Percentiles rank a stretch among this genome's conserved stretches.
Evolutionary conservation across 2,797 vertebrate genomes (phyloP).

Genomic region (Tolypeutes matacus): DNA sequence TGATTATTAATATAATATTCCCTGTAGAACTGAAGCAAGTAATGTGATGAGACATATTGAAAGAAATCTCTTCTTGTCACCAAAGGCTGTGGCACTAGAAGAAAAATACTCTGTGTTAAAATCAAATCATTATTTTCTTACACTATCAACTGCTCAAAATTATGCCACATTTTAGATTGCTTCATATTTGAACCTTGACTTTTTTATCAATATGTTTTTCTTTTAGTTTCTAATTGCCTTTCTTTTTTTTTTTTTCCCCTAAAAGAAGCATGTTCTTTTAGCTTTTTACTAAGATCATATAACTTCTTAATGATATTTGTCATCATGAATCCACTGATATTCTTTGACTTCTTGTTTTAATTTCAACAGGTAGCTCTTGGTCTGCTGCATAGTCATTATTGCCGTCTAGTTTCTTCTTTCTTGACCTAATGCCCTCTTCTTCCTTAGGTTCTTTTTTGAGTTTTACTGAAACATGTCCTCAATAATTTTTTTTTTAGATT

Average conservation of each 20-base stretch:
- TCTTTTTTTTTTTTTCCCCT: background rate
- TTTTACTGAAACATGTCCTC: background rate
- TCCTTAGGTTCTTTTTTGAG: background rate
- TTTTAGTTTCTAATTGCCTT: constrained; percentile 1
- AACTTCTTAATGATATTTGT: background rate
- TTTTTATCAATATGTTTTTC: background rate
- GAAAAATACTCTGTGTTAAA: constrained; percentile 1
- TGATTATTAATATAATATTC: background rate
- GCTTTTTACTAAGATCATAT: background rate
- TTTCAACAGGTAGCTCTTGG: background rate
- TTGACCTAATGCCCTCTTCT: background rate
- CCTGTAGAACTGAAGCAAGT: background rate
- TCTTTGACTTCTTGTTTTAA: background rate
- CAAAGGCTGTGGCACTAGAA: background rate
- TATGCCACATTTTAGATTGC: background rate
- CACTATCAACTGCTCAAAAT: background rate
- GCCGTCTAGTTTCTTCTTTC: background rate
- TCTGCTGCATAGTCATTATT: background rate
- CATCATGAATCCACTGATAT: background rate
- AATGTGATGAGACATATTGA: no score
- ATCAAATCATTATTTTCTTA: constrained; percentile 6
- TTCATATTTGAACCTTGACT: constrained; percentile 31
- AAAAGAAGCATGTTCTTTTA: background rate
- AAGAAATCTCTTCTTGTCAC: background rate
- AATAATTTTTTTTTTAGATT: background rate